These are phyloP conservation scores for Hypotaenidia okinawae DNA, from an alignment of 2,797 vertebrate species.

Conservation along the genomic window DNA sequence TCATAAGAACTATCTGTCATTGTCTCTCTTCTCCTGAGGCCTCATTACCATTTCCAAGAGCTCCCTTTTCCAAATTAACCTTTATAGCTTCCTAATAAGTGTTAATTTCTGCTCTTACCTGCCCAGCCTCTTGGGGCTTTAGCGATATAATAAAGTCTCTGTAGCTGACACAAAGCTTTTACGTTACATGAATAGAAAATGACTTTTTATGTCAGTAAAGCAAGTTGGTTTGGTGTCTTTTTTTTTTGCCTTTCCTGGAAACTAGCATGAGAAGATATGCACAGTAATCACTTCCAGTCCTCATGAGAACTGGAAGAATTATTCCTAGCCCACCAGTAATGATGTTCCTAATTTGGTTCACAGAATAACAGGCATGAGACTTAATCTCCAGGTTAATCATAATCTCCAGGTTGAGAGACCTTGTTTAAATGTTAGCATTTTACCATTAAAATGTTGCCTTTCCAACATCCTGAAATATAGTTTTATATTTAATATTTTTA, in stretches of 20 bases:
- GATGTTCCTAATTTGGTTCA: background rate
- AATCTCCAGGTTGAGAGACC: background rate
- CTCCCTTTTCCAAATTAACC: slow-evolving; percentile 13
- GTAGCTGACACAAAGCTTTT: background rate
- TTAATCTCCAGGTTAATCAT: background rate
- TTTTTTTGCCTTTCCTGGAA: background rate
- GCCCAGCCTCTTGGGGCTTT: background rate
- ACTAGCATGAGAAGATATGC: background rate
- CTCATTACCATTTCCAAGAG: background rate
- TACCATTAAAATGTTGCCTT: background rate
- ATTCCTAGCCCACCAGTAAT: background rate
- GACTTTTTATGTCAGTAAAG: background rate
- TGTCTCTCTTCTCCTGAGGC: background rate
- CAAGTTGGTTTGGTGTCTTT: background rate
- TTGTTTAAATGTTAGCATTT: background rate
- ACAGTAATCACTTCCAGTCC: background rate
- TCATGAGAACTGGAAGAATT: background rate
- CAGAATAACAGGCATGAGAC: background rate
- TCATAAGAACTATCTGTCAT: background rate
- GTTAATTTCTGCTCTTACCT: background rate
- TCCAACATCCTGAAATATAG: background rate
- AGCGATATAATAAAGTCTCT: background rate
- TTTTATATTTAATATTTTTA: background rate
- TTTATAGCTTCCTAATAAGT: background rate
- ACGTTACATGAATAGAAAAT: background rate